Conservation (phyloP, 2,113 vertebrate genomes). For the Paralichthys olivaceus region DNA sequence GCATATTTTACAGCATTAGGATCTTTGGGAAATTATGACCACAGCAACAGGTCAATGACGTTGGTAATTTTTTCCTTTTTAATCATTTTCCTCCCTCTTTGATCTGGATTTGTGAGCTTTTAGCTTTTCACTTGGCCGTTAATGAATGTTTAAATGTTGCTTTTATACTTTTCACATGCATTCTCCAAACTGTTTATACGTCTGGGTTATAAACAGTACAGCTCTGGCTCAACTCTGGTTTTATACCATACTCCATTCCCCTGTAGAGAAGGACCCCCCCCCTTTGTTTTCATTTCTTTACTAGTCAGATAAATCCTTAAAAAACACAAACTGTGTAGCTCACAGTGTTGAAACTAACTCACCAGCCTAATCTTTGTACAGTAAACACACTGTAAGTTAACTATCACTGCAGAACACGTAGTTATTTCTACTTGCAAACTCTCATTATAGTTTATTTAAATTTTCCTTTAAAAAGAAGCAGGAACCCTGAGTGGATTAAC, state of each 20-base stretch:
- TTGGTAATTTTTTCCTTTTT: constrained; percentile 96
- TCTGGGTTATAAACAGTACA: constrained; percentile 64
- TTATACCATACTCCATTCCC: constrained; percentile 48
- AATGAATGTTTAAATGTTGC: constrained; percentile 54
- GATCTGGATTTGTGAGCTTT: constrained; percentile 65
- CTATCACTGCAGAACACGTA: background rate
- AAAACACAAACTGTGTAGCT: no score
- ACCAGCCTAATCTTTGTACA: background rate
- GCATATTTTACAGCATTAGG: constrained; percentile 98
- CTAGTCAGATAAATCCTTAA: background rate
- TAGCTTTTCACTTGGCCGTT: constrained; percentile 57
- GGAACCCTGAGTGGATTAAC: constrained; percentile 46
- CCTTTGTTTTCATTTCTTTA: background rate
- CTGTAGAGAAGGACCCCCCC: constrained; percentile 17
- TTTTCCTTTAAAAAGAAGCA: constrained; percentile 14
- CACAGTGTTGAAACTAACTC: background rate
- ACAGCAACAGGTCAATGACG: constrained; percentile 95
- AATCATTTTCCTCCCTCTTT: constrained; percentile 83
- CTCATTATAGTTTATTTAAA: background rate
- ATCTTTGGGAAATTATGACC: constrained; percentile 97
- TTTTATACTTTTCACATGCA: constrained; percentile 51
- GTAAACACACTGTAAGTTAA: background rate
- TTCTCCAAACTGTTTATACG: constrained; percentile 62
- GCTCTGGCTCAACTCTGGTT: constrained; percentile 43
- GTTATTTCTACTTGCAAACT: background rate